A percentile compares a stretch with the other conserved stretches of the same genome.
Evolutionary conservation across 2,888 invertebrate genomes (phyloP).

Genomic region (Epistrophe grossulariae): DNA sequence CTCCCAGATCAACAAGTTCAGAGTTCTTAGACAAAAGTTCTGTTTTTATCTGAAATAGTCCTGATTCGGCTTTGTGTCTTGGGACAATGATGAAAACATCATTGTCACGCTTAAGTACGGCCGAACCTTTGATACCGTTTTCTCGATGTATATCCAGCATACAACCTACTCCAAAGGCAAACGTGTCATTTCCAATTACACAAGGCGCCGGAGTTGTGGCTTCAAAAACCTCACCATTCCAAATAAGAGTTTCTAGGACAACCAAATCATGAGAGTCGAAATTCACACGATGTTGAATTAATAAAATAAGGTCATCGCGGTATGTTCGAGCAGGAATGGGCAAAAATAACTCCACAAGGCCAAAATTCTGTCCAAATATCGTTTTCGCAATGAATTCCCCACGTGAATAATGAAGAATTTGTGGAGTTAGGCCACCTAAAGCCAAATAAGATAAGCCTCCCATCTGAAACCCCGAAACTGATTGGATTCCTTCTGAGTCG

Average conservation of each 20-base stretch:
- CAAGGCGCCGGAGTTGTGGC: conserved; percentile 81
- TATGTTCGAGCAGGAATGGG: conserved; percentile 82
- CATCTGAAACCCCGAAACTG: conserved; percentile 82
- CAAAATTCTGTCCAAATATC: conserved; percentile 81
- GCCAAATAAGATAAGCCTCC: conserved; percentile 83
- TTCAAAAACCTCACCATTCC: conserved; percentile 83
- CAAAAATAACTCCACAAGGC: conserved; percentile 81
- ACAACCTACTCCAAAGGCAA: conserved; percentile 80
- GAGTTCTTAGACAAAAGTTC: conserved; percentile 80
- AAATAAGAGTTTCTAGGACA: conserved; percentile 82
- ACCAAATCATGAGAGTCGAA: conserved; percentile 81
- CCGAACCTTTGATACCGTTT: conserved; percentile 80
- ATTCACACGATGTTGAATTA: conserved; percentile 83
- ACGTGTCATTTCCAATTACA: conserved; percentile 77
- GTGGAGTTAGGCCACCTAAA: conserved; percentile 80
- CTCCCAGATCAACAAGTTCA: conserved; percentile 80
- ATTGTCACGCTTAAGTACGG: conserved; percentile 78
- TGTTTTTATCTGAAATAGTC: conserved; percentile 80
- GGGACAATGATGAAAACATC: conserved; percentile 81
- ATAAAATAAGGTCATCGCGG: conserved; percentile 83
- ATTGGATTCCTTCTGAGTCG: conserved; percentile 78
- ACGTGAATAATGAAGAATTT: conserved; percentile 81
- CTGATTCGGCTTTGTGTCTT: conserved; percentile 80
- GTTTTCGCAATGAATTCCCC: conserved; percentile 81
- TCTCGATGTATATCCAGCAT: conserved; percentile 81